phyloP scores from a whole-genome alignment of 2,113 vertebrate genomes.

The Silurus asotus region DNA sequence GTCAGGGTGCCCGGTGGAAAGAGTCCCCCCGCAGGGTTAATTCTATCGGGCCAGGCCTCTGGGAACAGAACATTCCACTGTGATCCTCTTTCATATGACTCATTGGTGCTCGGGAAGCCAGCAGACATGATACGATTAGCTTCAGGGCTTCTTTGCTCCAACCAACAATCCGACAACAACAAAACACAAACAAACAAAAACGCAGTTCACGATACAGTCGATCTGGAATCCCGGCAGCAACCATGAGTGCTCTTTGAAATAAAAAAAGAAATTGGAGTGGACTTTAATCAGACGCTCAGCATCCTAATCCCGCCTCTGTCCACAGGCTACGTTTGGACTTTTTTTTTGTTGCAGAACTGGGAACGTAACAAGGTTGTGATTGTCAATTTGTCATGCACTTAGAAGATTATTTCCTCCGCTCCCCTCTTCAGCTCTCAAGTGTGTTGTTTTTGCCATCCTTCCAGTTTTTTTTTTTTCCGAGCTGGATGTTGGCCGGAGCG shows the following conservation, averaged over 20 bases:
- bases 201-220: too few species aligned
- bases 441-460: conserved; percentile 46
- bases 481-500: conserved; percentile 25
- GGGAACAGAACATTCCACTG: conserved; percentile 82
- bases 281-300: conserved; percentile 34
- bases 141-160: conserved; percentile 67
- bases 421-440: conserved; percentile 13
- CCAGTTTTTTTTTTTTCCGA: conserved; percentile 23
- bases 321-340: conserved; percentile 14
- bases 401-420: conserved; percentile 25
- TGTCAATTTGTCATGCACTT: conserved; percentile 30
- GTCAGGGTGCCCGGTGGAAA: conserved; percentile 74
- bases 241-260: conserved; percentile 2
- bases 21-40: conserved; percentile 80
- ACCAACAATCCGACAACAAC: conserved; percentile 41
- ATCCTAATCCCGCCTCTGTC: conserved; percentile 16
- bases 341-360: background rate
- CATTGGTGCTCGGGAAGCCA: conserved; percentile 72
- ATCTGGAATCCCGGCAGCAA: background rate
- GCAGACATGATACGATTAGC: conserved; percentile 75
- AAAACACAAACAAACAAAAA: conserved; percentile 43
- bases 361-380: conserved; percentile 16
- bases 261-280: too few species aligned
- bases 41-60: conserved; percentile 77
- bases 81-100: conserved; percentile 82